A percentile compares a stretch with the other conserved stretches of the same genome.
These are phyloP conservation scores for Zeugodacus cucurbitae DNA, from an alignment of 1,140 invertebrate species.

Conservation along the genomic window DNA sequence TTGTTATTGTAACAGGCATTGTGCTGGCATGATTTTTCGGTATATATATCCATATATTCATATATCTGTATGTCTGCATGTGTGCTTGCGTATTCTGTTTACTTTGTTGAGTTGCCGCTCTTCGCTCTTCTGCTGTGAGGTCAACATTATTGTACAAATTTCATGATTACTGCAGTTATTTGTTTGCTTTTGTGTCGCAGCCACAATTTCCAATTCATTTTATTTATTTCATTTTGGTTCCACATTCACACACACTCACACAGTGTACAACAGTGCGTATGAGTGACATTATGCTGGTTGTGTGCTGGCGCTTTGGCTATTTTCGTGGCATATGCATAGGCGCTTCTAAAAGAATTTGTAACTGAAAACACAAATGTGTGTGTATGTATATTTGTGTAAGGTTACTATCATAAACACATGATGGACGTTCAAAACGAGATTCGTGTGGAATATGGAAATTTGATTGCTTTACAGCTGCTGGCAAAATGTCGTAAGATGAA, in stretches of 20 bases:
- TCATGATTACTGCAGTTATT: conserved; percentile 22
- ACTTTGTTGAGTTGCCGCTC: background rate
- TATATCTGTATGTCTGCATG: background rate
- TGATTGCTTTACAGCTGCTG: background rate
- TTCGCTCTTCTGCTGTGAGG: background rate
- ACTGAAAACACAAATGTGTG: too few relatives aligned
- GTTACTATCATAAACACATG: background rate
- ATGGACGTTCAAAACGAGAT: background rate
- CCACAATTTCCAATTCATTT: background rate
- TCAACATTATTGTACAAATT: conserved; percentile 9
- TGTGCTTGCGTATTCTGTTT: background rate
- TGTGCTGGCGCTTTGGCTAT: background rate
- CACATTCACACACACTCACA: too few relatives aligned
- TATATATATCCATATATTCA: background rate
- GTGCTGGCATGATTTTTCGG: background rate
- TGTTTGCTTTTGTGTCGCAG: background rate
- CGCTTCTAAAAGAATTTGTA: too few relatives aligned
- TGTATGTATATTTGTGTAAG: too few relatives aligned
- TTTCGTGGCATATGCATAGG: too few relatives aligned
- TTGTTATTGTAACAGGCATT: background rate
- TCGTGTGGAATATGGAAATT: background rate
- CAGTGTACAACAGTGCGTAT: background rate
- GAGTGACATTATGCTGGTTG: background rate
- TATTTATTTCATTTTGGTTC: background rate
- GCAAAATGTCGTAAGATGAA: background rate